These are phyloP conservation scores for Muraenolepis orangiensis DNA, from an alignment of 2,797 vertebrate species.

Conservation along the genomic window DNA sequence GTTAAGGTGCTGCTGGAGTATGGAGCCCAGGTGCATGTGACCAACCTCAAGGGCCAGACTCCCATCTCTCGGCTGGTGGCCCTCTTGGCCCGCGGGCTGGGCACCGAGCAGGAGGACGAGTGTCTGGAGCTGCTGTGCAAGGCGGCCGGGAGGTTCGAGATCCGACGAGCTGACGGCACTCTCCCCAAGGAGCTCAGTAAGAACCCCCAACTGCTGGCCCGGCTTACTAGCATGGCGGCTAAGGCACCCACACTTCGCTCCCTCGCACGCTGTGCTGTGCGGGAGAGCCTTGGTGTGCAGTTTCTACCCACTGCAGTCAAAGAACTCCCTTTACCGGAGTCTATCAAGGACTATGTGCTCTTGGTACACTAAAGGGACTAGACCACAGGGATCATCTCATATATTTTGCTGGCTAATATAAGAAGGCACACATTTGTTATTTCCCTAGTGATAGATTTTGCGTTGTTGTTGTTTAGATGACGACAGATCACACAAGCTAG, in stretches of 20 bases:
- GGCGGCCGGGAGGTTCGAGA: constrained; percentile 85
- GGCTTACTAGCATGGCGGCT: constrained; percentile 82
- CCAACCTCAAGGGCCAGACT: constrained; percentile 92
- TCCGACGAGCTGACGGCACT: constrained; percentile 80
- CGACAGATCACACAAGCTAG: constrained; percentile 1
- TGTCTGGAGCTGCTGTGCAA: constrained; percentile 89
- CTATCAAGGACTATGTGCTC: constrained; percentile 87
- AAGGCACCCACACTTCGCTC: constrained; percentile 83
- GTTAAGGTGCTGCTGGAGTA: constrained; percentile 90
- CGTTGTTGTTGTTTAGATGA: not conserved
- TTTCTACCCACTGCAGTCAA: constrained; percentile 88
- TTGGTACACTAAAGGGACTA: constrained; percentile 74
- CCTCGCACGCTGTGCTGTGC: constrained; percentile 83
- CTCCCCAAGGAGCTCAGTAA: constrained; percentile 87
- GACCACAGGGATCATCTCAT: constrained; percentile 13
- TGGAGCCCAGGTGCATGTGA: constrained; percentile 86
- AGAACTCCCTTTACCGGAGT: constrained; percentile 88
- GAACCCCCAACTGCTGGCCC: constrained; percentile 86
- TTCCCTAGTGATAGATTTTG: constrained; percentile 6
- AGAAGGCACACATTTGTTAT: constrained; percentile 35
- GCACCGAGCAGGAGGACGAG: constrained; percentile 88
- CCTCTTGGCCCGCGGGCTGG: constrained; percentile 86
- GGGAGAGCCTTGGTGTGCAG: constrained; percentile 83
- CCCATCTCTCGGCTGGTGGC: constrained; percentile 89
- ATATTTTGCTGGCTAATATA: constrained; percentile 33